These are phyloP conservation scores for Maylandia zebra DNA, from an alignment of 2,113 vertebrate genomes.

Conservation along the genomic window DNA sequence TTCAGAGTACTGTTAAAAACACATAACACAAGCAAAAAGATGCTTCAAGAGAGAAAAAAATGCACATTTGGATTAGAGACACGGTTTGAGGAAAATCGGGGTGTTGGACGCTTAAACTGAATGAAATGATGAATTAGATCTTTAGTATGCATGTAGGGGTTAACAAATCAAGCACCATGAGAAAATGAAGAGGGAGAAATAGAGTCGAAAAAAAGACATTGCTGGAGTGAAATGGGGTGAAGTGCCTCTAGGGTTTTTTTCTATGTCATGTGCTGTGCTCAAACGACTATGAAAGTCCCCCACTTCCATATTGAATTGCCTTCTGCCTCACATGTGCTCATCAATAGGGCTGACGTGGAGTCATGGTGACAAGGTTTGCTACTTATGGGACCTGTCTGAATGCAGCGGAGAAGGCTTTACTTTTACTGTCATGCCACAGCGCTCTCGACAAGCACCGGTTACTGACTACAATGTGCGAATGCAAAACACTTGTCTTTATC, in stretches of 20 bases:
- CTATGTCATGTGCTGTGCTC: constrained; percentile 37
- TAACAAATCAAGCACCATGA: background rate
- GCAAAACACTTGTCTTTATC: constrained; percentile 42
- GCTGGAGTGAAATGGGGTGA: constrained; percentile 44
- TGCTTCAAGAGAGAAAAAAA: background rate
- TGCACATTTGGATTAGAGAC: background rate
- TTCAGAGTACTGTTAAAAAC: background rate
- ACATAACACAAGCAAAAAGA: background rate
- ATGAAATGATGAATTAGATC: background rate
- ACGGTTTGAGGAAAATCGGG: background rate
- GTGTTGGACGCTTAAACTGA: background rate
- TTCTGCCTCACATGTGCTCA: constrained; percentile 45
- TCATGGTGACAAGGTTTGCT: constrained; percentile 52
- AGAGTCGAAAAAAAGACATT: constrained; percentile 22
- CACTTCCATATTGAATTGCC: constrained; percentile 17
- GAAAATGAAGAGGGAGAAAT: constrained; percentile 4
- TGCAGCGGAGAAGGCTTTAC: constrained; percentile 6
- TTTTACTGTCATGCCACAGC: background rate
- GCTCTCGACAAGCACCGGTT: constrained; percentile 14
- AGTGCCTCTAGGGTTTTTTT: constrained; percentile 27
- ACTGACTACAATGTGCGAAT: constrained; percentile 24
- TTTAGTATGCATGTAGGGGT: background rate
- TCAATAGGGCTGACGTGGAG: constrained; percentile 53
- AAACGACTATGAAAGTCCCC: constrained; percentile 40
- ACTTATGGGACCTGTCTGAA: constrained; percentile 52